Percentiles rank a stretch among this genome's conserved stretches.
Evolutionary conservation across 2,888 invertebrate species (phyloP).

Genomic region (Drosophila kanekoi): DNA sequence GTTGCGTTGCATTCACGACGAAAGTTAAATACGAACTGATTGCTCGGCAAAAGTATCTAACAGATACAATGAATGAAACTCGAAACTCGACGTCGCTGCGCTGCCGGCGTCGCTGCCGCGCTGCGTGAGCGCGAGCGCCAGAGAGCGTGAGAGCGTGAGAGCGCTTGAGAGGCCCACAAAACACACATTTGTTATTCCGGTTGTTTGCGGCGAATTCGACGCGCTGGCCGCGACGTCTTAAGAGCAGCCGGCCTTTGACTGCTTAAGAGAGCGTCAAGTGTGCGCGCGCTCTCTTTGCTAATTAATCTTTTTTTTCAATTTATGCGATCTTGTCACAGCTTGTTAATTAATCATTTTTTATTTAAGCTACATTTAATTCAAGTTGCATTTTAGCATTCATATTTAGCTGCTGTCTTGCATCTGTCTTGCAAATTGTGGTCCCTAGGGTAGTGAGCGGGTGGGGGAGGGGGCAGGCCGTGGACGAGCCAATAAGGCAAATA

Average conservation of each 20-base stretch:
- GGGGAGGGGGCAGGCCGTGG: background rate
- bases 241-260: conserved; percentile 21
- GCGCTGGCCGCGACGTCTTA: conserved; percentile 29
- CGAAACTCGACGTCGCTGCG: conserved; percentile 50
- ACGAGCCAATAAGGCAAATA: conserved; percentile 34
- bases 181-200: conserved; percentile 51
- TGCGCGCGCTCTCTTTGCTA: background rate
- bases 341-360: conserved; percentile 6
- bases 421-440: no score
- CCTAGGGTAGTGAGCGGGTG: background rate
- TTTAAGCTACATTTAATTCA: background rate
- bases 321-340: conserved; percentile 13
- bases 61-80: conserved; percentile 82
- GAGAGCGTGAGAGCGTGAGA: conserved; percentile 21
- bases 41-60: conserved; percentile 63
- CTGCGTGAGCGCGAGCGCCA: conserved; percentile 25
- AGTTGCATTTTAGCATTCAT: no score
- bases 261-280: conserved; percentile 29
- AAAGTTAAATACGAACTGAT: conserved; percentile 82
- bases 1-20: conserved; percentile 81
- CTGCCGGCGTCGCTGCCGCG: conserved; percentile 27
- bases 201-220: conserved; percentile 69
- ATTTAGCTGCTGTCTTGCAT: conserved; percentile 1
- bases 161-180: conserved; percentile 14
- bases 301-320: background rate